These are phyloP conservation scores for Sarcophaga carnaria DNA, from an alignment of 2,888 invertebrate species.

Conservation along the genomic window DNA sequence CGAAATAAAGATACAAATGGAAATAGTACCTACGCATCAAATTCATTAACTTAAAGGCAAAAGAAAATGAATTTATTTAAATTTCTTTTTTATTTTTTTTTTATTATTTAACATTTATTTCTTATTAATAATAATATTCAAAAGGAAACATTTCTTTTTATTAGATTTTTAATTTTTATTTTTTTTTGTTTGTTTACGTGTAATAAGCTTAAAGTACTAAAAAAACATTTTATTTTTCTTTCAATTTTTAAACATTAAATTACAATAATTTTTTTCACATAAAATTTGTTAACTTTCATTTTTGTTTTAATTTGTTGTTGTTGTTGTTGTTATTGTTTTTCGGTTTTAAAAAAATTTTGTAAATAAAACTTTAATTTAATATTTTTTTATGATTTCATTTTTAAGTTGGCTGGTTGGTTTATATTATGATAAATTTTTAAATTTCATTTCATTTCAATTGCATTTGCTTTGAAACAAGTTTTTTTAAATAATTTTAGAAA, in stretches of 20 bases:
- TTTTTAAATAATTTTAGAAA: background rate
- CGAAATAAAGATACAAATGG: background rate
- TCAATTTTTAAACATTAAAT: background rate
- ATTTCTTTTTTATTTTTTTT: background rate
- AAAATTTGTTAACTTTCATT: slow-evolving; percentile 67
- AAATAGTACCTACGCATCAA: background rate
- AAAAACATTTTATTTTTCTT: slow-evolving; percentile 55
- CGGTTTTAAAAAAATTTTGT: slow-evolving; percentile 60
- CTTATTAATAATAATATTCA: background rate
- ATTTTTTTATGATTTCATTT: background rate
- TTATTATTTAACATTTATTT: slow-evolving; percentile 51
- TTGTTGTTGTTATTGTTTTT: background rate
- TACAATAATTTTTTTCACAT: slow-evolving; percentile 50
- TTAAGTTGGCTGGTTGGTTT: no score
- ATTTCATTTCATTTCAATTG: no score
- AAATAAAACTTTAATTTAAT: background rate
- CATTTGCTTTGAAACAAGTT: no score
- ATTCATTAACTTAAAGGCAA: background rate
- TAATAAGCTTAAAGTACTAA: slow-evolving; percentile 23
- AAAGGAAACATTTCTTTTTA: slow-evolving; percentile 21
- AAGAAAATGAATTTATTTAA: background rate
- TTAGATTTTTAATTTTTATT: background rate
- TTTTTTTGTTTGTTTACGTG: background rate
- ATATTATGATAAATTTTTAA: no score
- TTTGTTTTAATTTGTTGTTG: background rate